Evolutionary conservation across 2,113 vertebrate genomes (phyloP), one percentile per base, ranked within the genome.

Genomic region (Oreochromis spilurus): DNA sequence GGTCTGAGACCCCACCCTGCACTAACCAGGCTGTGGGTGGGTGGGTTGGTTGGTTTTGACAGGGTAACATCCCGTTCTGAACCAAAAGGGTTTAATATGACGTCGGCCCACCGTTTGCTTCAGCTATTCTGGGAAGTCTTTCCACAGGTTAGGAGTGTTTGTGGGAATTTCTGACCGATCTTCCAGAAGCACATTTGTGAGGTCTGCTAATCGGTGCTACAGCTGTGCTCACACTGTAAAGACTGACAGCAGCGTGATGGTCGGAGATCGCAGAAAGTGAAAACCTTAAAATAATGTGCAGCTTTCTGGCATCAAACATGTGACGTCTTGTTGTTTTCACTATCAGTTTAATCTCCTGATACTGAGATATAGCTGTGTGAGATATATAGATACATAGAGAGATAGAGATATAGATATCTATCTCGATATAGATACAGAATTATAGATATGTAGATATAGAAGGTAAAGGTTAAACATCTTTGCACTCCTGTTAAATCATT

Each of bases 181-280:
- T 36, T 36, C 31, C 58, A 62, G 58, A 36, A 62, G 31, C 58
- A 36, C 31, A n/a, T 62, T 62, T 62, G 58, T 62, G 58, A 62
- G 17, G 2, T 62, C 17, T 6, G 65, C 36, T 70, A 10, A 60
- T 34, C 9, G 1, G 57, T 10, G 26, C 14, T 60, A 4, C 57
- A 31, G 57, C 26, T 60, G 57, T 34, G 58, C 3, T 62, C 29
- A 34, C 58, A 34, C 2, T 62, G 29, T 14, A 21, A 67, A 40
- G 62, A 43, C n/a, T 24, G 7, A 5, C n/a, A 24, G 65, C 38
- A 24, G 12, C 12, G 1, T 24, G 38, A 38, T 2, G n/a, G 16
- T 34, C 31, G 0, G 14, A 62, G 29, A 2, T n/a, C 5, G 0
- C 31, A n/a, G 0, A n/a, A 65, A 36, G 17, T 65, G 2, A 7